These are phyloP conservation scores for Malacosoma neustria DNA, from an alignment of 2,888 invertebrate species.

Conservation along the genomic window DNA sequence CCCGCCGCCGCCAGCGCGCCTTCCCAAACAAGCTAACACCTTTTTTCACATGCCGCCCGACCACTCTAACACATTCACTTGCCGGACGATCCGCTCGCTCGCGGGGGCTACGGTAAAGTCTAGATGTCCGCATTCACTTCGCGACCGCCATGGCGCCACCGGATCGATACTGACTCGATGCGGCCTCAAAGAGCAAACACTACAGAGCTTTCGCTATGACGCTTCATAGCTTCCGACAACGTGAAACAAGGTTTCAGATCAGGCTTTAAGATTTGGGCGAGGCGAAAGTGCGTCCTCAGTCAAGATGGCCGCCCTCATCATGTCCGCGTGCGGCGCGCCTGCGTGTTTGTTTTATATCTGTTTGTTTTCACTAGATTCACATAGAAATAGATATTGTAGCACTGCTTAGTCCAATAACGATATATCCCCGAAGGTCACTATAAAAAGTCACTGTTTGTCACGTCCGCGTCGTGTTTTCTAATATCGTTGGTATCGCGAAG, in stretches of 20 bases:
- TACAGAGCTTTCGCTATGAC: constrained; percentile 43
- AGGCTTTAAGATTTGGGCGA: constrained; percentile 64
- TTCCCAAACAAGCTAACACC: constrained; percentile 44
- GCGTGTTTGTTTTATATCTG: constrained; percentile 56
- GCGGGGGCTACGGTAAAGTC: constrained; percentile 52
- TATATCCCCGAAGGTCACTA: constrained; percentile 21
- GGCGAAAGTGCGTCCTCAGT: constrained; percentile 66
- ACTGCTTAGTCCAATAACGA: constrained; percentile 4
- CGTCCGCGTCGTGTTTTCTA: constrained; percentile 31
- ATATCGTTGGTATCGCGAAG: constrained; percentile 20
- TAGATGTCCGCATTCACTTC: constrained; percentile 71
- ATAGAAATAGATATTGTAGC: constrained; percentile 1
- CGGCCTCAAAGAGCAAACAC: constrained; percentile 57
- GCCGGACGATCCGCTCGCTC: constrained; percentile 42
- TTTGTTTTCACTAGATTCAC: constrained; percentile 55
- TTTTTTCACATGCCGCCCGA: constrained; percentile 65
- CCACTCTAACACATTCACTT: constrained; percentile 55
- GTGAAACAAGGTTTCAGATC: constrained; percentile 36
- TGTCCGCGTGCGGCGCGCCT: constrained; percentile 61
- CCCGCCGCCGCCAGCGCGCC: constrained; percentile 70
- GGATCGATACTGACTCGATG: constrained; percentile 68
- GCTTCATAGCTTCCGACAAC: constrained; percentile 36
- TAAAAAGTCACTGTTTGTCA: constrained; percentile 32
- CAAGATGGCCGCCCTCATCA: constrained; percentile 71
- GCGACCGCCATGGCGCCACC: constrained; percentile 63